A percentile compares a stretch with the other conserved stretches of the same genome.
Conservation (phyloP, 2,113 vertebrate genomes). For the Etheostoma spectabile region DNA sequence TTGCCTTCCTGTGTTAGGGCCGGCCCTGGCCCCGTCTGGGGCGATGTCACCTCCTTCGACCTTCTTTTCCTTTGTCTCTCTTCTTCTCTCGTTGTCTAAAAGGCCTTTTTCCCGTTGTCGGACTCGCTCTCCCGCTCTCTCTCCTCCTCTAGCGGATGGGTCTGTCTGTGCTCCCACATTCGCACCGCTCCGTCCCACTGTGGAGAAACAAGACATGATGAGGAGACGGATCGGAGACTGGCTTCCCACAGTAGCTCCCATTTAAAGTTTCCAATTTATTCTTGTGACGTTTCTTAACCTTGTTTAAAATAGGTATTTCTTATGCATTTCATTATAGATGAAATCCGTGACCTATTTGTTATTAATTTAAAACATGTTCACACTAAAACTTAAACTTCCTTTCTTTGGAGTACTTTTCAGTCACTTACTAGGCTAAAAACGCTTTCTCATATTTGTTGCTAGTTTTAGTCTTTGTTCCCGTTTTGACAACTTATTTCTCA, state of each 20-base stretch:
- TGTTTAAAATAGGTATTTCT: not conserved
- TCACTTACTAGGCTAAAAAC: not conserved
- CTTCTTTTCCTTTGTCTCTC: conserved; percentile 10
- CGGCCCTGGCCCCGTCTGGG: conserved; percentile 7
- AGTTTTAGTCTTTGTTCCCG: too few relatives aligned
- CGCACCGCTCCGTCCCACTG: conserved; percentile 92
- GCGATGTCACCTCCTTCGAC: conserved; percentile 22
- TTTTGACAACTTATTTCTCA: not conserved
- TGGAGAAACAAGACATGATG: conserved; percentile 1
- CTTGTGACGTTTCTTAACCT: not conserved
- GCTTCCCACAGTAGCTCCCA: not conserved
- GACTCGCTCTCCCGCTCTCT: conserved; percentile 63
- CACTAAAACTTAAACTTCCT: not conserved
- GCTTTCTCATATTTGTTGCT: too few relatives aligned
- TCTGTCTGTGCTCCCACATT: conserved; percentile 91
- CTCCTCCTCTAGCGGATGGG: conserved; percentile 86
- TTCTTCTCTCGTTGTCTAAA: not conserved
- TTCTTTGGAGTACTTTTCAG: not conserved
- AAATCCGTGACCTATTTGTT: not conserved
- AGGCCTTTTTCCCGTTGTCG: not conserved
- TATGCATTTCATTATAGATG: not conserved
- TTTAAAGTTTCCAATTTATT: not conserved
- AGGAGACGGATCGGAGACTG: not conserved
- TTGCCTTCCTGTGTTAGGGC: conserved; percentile 16
- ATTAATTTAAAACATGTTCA: not conserved